These are phyloP conservation scores for Eremophila alpestris DNA, from an alignment of 2,797 vertebrate genomes.

Conservation along the genomic window DNA sequence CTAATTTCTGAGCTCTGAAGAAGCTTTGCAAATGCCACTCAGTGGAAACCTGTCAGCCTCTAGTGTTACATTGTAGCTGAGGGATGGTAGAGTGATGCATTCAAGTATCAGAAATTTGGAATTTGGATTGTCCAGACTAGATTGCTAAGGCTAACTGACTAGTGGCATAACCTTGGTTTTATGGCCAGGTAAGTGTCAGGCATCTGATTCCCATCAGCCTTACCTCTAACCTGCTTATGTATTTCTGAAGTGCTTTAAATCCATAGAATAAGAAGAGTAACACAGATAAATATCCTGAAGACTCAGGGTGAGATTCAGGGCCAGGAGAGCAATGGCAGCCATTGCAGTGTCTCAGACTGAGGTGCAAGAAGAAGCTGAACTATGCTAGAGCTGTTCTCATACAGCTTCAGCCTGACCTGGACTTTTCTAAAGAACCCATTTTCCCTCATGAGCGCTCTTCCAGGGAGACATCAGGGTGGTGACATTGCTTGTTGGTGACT, in stretches of 20 bases:
- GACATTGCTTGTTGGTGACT: not conserved
- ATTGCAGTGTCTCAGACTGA: not conserved
- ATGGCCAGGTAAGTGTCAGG: not conserved
- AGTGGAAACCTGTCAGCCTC: not conserved
- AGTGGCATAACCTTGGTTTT: not conserved
- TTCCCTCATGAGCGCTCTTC: not conserved
- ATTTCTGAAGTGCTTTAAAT: not conserved
- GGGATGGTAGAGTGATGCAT: not conserved
- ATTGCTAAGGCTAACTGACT: not conserved
- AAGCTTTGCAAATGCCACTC: not conserved
- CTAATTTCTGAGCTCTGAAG: not conserved
- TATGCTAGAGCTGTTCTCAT: not conserved
- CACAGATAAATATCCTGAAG: not conserved
- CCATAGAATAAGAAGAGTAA: not conserved
- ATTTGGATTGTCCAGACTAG: not conserved
- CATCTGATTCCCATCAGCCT: not conserved
- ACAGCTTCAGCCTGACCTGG: not conserved
- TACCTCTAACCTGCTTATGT: not conserved
- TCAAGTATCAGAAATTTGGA: not conserved
- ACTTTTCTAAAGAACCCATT: not conserved
- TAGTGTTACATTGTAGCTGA: not conserved
- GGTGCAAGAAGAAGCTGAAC: not conserved
- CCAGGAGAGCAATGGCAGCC: not conserved
- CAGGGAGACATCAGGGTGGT: not conserved
- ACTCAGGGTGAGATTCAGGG: not conserved